These are phyloP conservation scores for Epizoanthus fatuus DNA, from an alignment of 92 coral and sea anemone species.

Conservation along the genomic window DNA sequence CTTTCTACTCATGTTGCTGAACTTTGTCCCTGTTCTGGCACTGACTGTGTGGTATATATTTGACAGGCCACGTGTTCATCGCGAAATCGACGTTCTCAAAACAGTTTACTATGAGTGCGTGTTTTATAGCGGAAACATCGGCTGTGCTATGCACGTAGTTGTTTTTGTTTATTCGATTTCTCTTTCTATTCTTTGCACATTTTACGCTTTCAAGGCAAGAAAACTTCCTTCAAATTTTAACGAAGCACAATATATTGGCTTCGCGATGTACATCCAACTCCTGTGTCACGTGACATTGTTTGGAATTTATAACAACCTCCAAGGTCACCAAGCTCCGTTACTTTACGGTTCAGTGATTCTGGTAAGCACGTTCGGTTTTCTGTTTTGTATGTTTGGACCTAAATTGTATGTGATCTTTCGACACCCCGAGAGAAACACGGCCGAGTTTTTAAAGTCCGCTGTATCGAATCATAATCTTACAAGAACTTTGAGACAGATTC, in stretches of 20 bases:
- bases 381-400: slow-evolving; percentile 80
- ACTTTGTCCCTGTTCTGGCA: slow-evolving; percentile 56
- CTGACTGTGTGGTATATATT: slow-evolving; percentile 52
- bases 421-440: slow-evolving; percentile 81
- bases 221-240: slow-evolving; percentile 82
- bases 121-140: slow-evolving; percentile 1
- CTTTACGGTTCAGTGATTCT: slow-evolving; percentile 17
- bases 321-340: slow-evolving; percentile 41
- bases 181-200: slow-evolving; percentile 65
- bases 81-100: slow-evolving; percentile 52
- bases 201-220: slow-evolving; percentile 87
- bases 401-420: slow-evolving; percentile 71
- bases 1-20: slow-evolving; percentile 53
- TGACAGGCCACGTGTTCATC: slow-evolving; percentile 68
- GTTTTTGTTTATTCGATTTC: slow-evolving; percentile 58
- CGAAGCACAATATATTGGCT: slow-evolving; percentile 83
- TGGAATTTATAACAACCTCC: slow-evolving; percentile 27
- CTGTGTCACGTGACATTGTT: slow-evolving; percentile 35
- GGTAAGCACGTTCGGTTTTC: slow-evolving; percentile 71
- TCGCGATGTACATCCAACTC: slow-evolving; percentile 85
- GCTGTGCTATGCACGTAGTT: slow-evolving; percentile 41
- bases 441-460: slow-evolving; percentile 74
- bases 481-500: slow-evolving; percentile 15
- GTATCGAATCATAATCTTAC: slow-evolving; percentile 69
- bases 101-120: slow-evolving; percentile 54